These are phyloP conservation scores for Triplophysa rosa DNA, from an alignment of 2,113 vertebrate species.

Conservation along the genomic window DNA sequence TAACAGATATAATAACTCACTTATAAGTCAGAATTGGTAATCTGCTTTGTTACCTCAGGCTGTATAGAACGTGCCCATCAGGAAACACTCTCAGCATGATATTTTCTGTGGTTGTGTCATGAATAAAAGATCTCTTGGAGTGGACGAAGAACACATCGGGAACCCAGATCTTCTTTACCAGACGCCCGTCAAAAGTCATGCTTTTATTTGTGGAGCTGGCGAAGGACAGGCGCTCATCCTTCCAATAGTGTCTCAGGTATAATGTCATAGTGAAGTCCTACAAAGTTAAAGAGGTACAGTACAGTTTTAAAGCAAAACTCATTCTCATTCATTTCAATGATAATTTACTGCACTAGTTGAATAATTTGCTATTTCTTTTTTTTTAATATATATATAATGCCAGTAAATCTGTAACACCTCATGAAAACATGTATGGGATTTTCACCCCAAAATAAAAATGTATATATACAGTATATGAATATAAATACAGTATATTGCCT, in stretches of 20 bases:
- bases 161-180: constrained; percentile 98
- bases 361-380: background rate
- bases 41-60: constrained; percentile 80
- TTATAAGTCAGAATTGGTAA: constrained; percentile 25
- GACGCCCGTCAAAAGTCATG: constrained; percentile 92
- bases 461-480: no score
- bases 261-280: constrained; percentile 98
- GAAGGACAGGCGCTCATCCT: constrained; percentile 90
- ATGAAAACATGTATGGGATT: no score
- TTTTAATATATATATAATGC: no score
- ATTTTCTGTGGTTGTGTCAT: constrained; percentile 93
- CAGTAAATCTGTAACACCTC: no score
- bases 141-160: constrained; percentile 97
- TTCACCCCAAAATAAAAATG: no score
- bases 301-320: background rate
- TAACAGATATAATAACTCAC: background rate
- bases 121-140: constrained; percentile 94
- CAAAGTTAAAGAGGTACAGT: background rate
- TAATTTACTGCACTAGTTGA: background rate
- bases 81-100: constrained; percentile 96
- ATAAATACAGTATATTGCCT: no score
- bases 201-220: constrained; percentile 90
- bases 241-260: constrained; percentile 96
- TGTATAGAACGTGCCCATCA: constrained; percentile 93
- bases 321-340: background rate